Evolutionary conservation across 2,113 vertebrate species (phyloP), one percentile per base, ranked within the genome.

Genomic region (Myotis yumanensis): DNA sequence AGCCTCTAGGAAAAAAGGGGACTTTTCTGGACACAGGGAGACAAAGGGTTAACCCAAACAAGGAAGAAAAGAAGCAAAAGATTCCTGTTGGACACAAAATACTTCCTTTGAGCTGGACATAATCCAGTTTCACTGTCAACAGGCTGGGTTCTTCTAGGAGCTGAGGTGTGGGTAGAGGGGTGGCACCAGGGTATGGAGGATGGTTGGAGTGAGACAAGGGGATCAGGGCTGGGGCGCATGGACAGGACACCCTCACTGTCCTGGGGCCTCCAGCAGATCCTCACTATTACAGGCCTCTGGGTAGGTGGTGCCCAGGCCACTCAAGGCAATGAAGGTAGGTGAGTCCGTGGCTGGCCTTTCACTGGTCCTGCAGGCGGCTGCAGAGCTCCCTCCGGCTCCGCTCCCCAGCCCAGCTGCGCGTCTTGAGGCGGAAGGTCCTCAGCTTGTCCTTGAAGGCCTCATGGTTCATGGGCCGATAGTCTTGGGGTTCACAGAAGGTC

Each of bases 401-500:
- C 93, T 99, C 99, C 0, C 99, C 99, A 0, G 98, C 99, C 99
- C 99, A 99, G 6, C 99, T 99, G 8, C 99, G 98, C 7, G 99
- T 99, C 98, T 98, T 99, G 9, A 98, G 97, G 35, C 99, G 99
- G 90, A 99, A 99, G 59, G 96, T 98, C 81, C 98, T 98, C 93
- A 99, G 98, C 89, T 99, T 98, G 7, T 99, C 99, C 97, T 97
- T 99, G 97, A 99, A 99, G 95, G 99, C 99, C 88, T 98, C 96
- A 40, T 99, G 99, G 97, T 98, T 97, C 99, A 99, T 99, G 30
- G 99, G 99, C 17, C 99, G 98, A 77, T 99, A 99, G 37, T 97
- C 95, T 97, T 98, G 98, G 1, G 99, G 99, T 80, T 99, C 99
- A 46, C 99, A 99, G 94, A 98, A 98, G 0, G 86, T 28, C 99